Evolutionary conservation across 2,113 vertebrate genomes (phyloP).

Genomic region (Dicaeum eximium): DNA sequence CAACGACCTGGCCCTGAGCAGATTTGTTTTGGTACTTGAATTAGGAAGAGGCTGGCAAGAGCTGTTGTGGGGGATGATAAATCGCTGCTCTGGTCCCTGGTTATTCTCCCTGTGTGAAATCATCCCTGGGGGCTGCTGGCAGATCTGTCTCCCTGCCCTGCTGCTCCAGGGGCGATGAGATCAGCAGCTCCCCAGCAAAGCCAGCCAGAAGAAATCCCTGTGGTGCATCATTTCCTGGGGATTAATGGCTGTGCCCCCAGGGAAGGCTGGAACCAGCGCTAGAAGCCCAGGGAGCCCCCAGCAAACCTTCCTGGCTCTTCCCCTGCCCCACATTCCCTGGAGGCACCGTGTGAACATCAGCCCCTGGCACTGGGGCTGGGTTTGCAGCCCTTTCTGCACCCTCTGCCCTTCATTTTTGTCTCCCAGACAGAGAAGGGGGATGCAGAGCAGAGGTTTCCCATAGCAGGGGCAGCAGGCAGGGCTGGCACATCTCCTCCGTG

Average conservation of each 20-base stretch:
- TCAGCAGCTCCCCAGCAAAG: not conserved
- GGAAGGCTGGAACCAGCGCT: not conserved
- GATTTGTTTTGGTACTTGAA: slow-evolving; percentile 42
- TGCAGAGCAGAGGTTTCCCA: not conserved
- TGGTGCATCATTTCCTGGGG: not conserved
- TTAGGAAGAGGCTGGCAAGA: slow-evolving; percentile 24
- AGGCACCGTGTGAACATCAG: rapidly evolving
- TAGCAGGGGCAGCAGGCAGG: not conserved
- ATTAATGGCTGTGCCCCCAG: not conserved
- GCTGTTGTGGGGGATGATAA: not conserved
- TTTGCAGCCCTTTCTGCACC: not conserved
- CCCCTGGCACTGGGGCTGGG: not conserved
- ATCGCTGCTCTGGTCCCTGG: not conserved
- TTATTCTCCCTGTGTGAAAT: slow-evolving; percentile 3
- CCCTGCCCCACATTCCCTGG: not conserved
- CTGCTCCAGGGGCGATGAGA: not conserved
- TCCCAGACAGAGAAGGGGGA: not conserved
- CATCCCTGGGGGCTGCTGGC: not conserved
- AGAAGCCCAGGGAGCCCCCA: not conserved
- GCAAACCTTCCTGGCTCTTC: not conserved
- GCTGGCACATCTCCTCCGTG: rapidly evolving
- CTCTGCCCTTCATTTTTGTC: not conserved
- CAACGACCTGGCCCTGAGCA: not conserved
- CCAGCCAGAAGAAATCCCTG: not conserved
- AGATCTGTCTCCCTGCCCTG: not conserved